Evolutionary conservation across 2,888 invertebrate species (phyloP).

Genomic region (Tyria jacobaeae): DNA sequence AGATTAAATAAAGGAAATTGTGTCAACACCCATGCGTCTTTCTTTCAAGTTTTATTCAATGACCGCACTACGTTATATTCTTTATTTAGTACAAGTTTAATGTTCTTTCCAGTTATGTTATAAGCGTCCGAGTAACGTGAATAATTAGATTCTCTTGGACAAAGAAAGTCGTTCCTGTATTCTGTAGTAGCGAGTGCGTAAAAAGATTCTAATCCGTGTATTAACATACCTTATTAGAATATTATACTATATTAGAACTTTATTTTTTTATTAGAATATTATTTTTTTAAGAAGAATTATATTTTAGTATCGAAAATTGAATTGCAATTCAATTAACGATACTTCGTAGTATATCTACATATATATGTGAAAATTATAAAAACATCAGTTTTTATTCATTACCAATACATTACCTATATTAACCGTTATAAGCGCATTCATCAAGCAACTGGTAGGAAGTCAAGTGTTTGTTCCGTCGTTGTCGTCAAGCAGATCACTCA

Average conservation of each 20-base stretch:
- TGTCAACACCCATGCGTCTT: slow-evolving; percentile 17
- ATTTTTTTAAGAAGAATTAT: too few species aligned
- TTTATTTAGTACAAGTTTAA: background rate
- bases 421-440: slow-evolving; percentile 35
- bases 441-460: slow-evolving; percentile 40
- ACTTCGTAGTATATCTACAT: slow-evolving; percentile 3
- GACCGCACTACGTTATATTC: background rate
- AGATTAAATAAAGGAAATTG: slow-evolving; percentile 33
- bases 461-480: slow-evolving; percentile 36
- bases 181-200: too few species aligned
- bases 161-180: too few species aligned
- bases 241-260: too few species aligned
- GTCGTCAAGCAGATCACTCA: slow-evolving; percentile 24
- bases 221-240: too few species aligned
- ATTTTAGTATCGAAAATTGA: too few species aligned
- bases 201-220: too few species aligned
- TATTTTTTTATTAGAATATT: too few species aligned
- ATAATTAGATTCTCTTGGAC: too few species aligned
- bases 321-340: too few species aligned
- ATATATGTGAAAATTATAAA: slow-evolving; percentile 9
- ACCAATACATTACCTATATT: slow-evolving; percentile 26
- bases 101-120: background rate
- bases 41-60: background rate
- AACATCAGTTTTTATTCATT: slow-evolving; percentile 15
- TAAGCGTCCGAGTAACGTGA: too few species aligned